A percentile compares a stretch with the other conserved stretches of the same genome.
phyloP scores from a whole-genome alignment of 2,888 invertebrate genomes.

The Chymomyza amoena region DNA sequence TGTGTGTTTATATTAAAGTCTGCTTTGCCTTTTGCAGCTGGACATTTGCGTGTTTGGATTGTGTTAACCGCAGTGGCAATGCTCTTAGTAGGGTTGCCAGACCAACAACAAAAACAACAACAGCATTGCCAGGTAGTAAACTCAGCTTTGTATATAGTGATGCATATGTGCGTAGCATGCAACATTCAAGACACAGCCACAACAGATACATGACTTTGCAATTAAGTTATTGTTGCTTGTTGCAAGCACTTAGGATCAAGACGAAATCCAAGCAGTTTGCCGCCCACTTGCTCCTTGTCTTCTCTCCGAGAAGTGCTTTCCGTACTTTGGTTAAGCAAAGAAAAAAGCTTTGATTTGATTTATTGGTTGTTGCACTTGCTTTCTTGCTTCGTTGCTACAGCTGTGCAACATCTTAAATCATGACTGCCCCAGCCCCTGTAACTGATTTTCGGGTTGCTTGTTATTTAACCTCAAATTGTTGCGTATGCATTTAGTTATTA shows the following conservation, averaged over 20 bases:
- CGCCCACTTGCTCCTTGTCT: not conserved
- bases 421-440: constrained; percentile 15
- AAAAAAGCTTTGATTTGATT: constrained; percentile 58
- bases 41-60: constrained; percentile 27
- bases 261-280: constrained; percentile 14
- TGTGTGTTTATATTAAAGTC: constrained; percentile 17
- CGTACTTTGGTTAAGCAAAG: not conserved
- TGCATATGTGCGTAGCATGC: not conserved
- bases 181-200: constrained; percentile 45
- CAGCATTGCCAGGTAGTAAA: not conserved
- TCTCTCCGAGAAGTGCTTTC: not conserved
- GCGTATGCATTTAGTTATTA: constrained; percentile 31
- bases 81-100: not conserved
- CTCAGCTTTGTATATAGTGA: not conserved
- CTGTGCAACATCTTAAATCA: constrained; percentile 54
- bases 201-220: constrained; percentile 73
- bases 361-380: constrained; percentile 50
- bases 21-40: constrained; percentile 24
- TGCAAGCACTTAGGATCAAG: constrained; percentile 34
- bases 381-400: constrained; percentile 1
- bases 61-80: constrained; percentile 20
- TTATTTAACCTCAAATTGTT: constrained; percentile 53
- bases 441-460: constrained; percentile 18
- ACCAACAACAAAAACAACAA: constrained; percentile 5
- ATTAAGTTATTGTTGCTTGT: constrained; percentile 70